These are phyloP conservation scores for Channallabes apus DNA, from an alignment of 2,797 vertebrate species.

Conservation along the genomic window DNA sequence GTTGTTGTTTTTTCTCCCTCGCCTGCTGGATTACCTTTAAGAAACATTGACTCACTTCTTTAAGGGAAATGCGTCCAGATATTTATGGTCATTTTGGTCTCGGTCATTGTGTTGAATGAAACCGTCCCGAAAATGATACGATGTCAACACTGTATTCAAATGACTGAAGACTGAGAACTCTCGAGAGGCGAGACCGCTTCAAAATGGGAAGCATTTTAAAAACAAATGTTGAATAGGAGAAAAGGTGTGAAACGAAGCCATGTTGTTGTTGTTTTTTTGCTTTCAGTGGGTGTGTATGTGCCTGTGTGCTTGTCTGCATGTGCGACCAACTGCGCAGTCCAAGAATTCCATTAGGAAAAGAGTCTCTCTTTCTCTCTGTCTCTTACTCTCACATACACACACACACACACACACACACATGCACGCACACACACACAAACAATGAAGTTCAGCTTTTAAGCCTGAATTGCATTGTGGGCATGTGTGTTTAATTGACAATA, in stretches of 20 bases:
- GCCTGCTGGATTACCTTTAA: constrained; percentile 37
- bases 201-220: constrained; percentile 50
- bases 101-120: not conserved
- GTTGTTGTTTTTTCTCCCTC: not conserved
- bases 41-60: constrained; percentile 36
- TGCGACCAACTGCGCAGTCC: constrained; percentile 26
- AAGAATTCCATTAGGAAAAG: constrained; percentile 25
- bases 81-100: constrained; percentile 13
- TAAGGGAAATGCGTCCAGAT: constrained; percentile 21
- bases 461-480: constrained; percentile 9
- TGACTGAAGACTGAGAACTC: not conserved
- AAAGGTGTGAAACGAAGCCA: constrained; percentile 43
- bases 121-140: not conserved
- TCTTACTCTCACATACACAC: not conserved
- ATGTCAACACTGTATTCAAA: constrained; percentile 3
- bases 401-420: constrained; percentile 4
- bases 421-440: not conserved
- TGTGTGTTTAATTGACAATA: constrained; percentile 34
- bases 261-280: not conserved
- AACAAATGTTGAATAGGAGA: constrained; percentile 47
- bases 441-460: constrained; percentile 30
- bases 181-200: not conserved
- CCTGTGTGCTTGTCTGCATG: constrained; percentile 19
- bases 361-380: not conserved
- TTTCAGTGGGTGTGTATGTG: constrained; percentile 25